These are phyloP conservation scores for Psococerastis gibbosa DNA, from an alignment of 2,888 invertebrate species.

Conservation along the genomic window DNA sequence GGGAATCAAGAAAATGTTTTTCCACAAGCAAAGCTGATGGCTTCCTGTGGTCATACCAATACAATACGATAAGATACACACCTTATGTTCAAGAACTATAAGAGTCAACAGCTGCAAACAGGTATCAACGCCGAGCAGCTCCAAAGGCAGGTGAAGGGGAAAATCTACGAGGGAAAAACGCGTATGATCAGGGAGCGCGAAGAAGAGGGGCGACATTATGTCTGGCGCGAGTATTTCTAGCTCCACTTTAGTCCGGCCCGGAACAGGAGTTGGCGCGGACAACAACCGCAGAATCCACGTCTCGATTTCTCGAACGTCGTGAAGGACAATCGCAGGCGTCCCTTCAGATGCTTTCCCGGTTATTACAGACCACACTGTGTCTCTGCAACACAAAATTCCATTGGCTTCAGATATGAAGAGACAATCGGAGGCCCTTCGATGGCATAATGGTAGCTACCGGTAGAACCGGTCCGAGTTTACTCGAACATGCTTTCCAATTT, in stretches of 20 bases:
- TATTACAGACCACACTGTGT: conserved; percentile 91
- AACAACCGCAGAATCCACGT: conserved; percentile 94
- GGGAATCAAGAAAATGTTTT: too few species aligned
- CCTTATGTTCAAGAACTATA: conserved; percentile 94
- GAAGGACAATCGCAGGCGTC: conserved; percentile 73
- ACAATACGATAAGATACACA: conserved; percentile 20
- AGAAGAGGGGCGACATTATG: conserved; percentile 54
- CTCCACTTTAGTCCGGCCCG: conserved; percentile 65
- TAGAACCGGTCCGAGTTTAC: too few species aligned
- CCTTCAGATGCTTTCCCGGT: conserved; percentile 62
- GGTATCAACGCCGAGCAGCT: conserved; percentile 91
- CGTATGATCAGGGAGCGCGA: conserved; percentile 94
- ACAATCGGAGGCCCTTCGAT: too few species aligned
- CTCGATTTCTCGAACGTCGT: conserved; percentile 95
- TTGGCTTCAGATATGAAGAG: too few species aligned
- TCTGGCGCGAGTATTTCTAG: conserved; percentile 67
- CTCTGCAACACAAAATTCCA: too few species aligned
- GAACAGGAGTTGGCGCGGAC: conserved; percentile 95
- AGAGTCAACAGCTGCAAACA: conserved; percentile 91
- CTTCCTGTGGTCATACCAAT: too few species aligned
- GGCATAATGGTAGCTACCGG: too few species aligned
- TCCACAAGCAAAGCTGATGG: too few species aligned
- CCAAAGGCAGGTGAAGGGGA: conserved; percentile 92
- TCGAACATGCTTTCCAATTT: too few species aligned
- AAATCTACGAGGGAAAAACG: conserved; percentile 94